A percentile compares a stretch with the other conserved stretches of the same genome.
phyloP scores from a whole-genome alignment of 2,888 invertebrate species.

The Homarus gammarus region DNA sequence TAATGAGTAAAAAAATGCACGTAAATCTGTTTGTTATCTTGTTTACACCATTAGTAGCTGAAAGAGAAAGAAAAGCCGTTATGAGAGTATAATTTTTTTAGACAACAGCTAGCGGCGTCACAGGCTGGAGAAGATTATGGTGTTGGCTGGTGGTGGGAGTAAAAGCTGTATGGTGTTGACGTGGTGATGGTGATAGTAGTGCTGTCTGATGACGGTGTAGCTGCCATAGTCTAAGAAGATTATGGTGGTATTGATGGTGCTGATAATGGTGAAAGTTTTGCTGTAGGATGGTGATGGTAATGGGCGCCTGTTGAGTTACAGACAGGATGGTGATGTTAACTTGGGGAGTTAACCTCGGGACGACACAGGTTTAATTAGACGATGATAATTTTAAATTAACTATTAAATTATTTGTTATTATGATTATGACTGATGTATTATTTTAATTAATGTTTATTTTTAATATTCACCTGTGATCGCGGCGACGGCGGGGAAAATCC shows the following conservation, averaged over 20 bases:
- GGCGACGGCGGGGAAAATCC: not conserved
- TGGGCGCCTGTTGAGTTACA: not conserved
- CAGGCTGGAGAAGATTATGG: not conserved
- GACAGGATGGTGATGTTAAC: not conserved
- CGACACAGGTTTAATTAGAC: not conserved
- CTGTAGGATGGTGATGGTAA: conserved; percentile 9
- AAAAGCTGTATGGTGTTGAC: not conserved
- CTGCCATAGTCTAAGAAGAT: no score
- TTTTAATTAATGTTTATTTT: not conserved
- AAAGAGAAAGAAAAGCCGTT: conserved; percentile 40
- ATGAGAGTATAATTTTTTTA: not conserved
- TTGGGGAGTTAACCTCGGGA: not conserved
- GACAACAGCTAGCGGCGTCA: not conserved
- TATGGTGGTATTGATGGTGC: not conserved
- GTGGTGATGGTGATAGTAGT: not conserved
- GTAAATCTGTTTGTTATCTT: conserved; percentile 20
- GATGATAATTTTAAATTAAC: not conserved
- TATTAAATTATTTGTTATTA: not conserved
- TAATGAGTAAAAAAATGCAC: conserved; percentile 23
- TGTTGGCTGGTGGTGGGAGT: not conserved
- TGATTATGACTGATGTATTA: not conserved
- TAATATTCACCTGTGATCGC: not conserved
- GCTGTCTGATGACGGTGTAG: not conserved
- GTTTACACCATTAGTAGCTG: conserved; percentile 40
- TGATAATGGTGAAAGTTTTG: not conserved